phyloP scores from a whole-genome alignment of 2,113 vertebrate species.

The Talpa occidentalis region DNA sequence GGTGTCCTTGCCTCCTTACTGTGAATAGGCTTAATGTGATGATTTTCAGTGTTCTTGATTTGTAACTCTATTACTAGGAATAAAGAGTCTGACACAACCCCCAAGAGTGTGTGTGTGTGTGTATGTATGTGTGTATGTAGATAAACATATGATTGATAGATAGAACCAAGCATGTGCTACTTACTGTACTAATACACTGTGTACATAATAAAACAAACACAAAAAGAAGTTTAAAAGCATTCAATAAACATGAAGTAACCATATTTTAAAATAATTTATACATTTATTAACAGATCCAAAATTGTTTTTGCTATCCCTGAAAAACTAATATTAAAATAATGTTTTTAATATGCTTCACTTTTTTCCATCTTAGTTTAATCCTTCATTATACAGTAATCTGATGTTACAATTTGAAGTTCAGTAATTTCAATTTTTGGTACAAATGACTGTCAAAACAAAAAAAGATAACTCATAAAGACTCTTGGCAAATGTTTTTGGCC shows the following conservation, averaged over 20 bases:
- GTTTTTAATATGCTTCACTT: slow-evolving; percentile 30
- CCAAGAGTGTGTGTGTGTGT: no score
- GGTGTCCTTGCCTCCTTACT: neutral
- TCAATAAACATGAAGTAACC: neutral
- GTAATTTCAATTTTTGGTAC: slow-evolving; percentile 36
- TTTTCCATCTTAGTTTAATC: neutral
- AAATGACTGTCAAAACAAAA: neutral
- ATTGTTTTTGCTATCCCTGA: slow-evolving; percentile 38
- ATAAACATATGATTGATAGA: no score
- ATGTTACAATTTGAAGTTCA: neutral
- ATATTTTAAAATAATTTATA: neutral
- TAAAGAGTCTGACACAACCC: neutral
- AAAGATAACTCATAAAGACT: neutral
- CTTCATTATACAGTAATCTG: slow-evolving; percentile 31
- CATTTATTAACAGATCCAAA: neutral
- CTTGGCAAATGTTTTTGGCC: neutral
- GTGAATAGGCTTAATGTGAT: neutral
- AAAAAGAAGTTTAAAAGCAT: neutral
- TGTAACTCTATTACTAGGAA: neutral
- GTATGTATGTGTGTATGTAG: no score
- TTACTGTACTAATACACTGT: neutral
- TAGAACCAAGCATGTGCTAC: neutral
- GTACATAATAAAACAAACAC: neutral
- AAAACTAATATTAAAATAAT: neutral
- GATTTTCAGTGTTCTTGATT: slow-evolving; percentile 9